Conservation (phyloP, 2,797 vertebrate species). For the Chromis chromis region DNA sequence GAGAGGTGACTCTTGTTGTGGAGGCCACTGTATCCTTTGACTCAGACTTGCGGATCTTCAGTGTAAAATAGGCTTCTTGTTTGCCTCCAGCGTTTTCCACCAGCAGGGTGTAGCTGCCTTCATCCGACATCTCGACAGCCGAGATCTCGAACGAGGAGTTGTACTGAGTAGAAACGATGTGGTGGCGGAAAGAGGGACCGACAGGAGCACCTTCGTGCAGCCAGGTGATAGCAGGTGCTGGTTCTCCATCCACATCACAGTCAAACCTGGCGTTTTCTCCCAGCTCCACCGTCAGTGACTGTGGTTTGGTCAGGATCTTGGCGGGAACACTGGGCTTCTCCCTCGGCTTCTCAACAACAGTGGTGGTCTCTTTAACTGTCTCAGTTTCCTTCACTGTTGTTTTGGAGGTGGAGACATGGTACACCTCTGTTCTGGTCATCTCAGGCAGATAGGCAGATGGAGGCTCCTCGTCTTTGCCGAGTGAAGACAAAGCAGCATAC, state of each 20-base stretch:
- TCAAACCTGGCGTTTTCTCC: constrained; percentile 91
- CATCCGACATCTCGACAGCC: constrained; percentile 90
- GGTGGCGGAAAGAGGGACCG: constrained; percentile 87
- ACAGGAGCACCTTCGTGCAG: constrained; percentile 84
- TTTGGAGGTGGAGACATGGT: constrained; percentile 91
- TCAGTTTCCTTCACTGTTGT: constrained; percentile 82
- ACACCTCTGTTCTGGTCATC: constrained; percentile 91
- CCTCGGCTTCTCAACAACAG: constrained; percentile 55
- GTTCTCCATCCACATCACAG: constrained; percentile 93
- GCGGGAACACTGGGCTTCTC: constrained; percentile 74
- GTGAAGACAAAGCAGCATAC: constrained; percentile 89
- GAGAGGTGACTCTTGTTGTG: constrained; percentile 89
- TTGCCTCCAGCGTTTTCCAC: constrained; percentile 92
- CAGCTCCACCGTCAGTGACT: constrained; percentile 91
- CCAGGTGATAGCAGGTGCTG: constrained; percentile 91
- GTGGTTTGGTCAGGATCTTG: constrained; percentile 91
- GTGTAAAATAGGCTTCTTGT: constrained; percentile 93
- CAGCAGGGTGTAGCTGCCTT: constrained; percentile 91
- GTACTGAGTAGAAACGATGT: constrained; percentile 88
- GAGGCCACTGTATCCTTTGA: constrained; percentile 86
- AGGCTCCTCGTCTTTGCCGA: constrained; percentile 91
- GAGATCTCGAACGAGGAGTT: constrained; percentile 94
- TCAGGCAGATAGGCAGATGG: constrained; percentile 89
- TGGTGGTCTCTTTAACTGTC: constrained; percentile 76
- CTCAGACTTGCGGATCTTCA: constrained; percentile 89